Evolutionary conservation across 2,113 vertebrate species (phyloP).

Genomic region (Mionectes macconnelli): DNA sequence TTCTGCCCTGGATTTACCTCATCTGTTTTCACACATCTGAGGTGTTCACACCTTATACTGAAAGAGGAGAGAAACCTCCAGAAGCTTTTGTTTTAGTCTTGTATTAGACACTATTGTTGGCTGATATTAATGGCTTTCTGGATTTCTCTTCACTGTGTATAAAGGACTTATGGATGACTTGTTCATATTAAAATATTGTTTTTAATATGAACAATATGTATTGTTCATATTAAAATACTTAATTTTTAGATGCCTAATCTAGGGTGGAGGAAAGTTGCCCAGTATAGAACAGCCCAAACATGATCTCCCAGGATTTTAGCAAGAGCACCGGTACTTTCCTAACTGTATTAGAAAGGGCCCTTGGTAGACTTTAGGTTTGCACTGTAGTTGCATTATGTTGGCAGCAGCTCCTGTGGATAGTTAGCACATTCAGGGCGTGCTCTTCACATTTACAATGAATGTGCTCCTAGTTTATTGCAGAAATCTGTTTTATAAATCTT

Average conservation of each 20-base stretch:
- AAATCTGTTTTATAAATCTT: conserved; percentile 5
- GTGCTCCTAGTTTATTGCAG: neutral
- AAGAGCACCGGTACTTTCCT: neutral
- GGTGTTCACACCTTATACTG: neutral
- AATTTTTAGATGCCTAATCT: neutral
- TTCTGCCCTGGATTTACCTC: neutral
- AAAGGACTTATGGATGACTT: neutral
- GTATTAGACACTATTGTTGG: neutral
- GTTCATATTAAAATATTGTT: neutral
- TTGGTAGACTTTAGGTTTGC: neutral
- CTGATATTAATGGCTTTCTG: neutral
- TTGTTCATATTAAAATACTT: neutral
- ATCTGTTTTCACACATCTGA: neutral
- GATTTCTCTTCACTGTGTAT: neutral
- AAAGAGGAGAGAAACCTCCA: neutral
- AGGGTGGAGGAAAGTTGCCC: neutral
- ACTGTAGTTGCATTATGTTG: neutral
- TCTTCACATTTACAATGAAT: neutral
- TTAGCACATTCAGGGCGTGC: neutral
- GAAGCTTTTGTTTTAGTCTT: neutral
- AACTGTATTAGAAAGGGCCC: neutral
- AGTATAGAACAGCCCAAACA: neutral
- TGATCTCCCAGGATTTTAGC: neutral
- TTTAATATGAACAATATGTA: too few relatives aligned
- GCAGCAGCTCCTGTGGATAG: neutral